These are phyloP conservation scores for Alosa sapidissima DNA, from an alignment of 2,797 vertebrate species.

Conservation along the genomic window DNA sequence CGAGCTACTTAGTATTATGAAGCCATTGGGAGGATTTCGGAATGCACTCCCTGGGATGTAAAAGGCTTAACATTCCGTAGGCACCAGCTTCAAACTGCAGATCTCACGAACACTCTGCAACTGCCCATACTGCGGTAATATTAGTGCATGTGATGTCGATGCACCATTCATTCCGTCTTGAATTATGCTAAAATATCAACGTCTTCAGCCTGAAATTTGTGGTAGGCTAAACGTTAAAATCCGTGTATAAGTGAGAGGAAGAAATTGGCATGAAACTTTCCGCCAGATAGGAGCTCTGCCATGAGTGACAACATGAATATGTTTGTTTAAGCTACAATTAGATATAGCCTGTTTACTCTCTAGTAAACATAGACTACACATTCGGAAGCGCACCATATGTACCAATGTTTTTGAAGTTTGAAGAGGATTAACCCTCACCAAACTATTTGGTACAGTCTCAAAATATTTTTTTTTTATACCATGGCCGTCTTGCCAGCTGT, in stretches of 20 bases:
- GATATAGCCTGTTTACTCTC: too few species aligned
- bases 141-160: not conserved
- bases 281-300: not conserved
- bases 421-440: not conserved
- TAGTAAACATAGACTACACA: too few species aligned
- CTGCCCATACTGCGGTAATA: constrained; percentile 19
- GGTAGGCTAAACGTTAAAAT: not conserved
- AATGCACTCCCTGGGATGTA: constrained; percentile 24
- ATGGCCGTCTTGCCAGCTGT: not conserved
- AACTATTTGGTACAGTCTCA: not conserved
- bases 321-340: too few species aligned
- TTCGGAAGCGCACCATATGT: too few species aligned
- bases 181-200: not conserved
- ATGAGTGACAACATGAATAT: not conserved
- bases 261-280: not conserved
- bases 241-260: not conserved
- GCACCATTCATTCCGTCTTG: not conserved
- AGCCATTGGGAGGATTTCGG: constrained; percentile 30
- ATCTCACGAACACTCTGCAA: constrained; percentile 35
- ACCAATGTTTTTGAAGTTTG: too few species aligned
- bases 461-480: not conserved
- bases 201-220: not conserved
- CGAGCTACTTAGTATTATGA: constrained; percentile 23
- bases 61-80: constrained; percentile 44
- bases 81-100: constrained; percentile 14